Evolutionary conservation across 2,113 vertebrate species (phyloP).

Genomic region (Spea multiplicata): DNA sequence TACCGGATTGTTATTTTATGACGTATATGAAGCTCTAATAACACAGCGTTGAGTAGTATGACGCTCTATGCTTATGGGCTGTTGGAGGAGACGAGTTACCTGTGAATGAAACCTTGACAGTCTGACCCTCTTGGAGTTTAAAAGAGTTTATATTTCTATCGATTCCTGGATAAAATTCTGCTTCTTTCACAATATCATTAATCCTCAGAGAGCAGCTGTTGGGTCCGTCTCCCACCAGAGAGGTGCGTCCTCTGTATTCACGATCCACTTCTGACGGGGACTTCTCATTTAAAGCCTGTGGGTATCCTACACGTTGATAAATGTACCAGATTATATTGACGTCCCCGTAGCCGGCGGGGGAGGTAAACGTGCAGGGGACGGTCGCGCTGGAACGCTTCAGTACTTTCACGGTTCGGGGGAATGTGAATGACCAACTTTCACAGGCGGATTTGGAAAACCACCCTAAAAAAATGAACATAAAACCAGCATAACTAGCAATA

Average conservation of each 20-base stretch:
- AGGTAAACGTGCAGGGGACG: slow-evolving; percentile 16
- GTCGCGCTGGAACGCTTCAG: slow-evolving; percentile 23
- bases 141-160: slow-evolving; percentile 17
- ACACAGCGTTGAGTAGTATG: too few species aligned
- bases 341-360: not conserved
- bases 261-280: not conserved
- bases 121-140: not conserved
- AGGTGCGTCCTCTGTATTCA: slow-evolving; percentile 1
- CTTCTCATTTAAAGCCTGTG: not conserved
- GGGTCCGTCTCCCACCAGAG: not conserved
- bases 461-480: not conserved
- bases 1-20: not conserved
- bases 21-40: not conserved
- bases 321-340: slow-evolving; percentile 25
- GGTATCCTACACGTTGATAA: too few species aligned
- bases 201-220: slow-evolving; percentile 22
- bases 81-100: not conserved
- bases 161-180: slow-evolving; percentile 1
- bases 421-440: not conserved
- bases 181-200: not conserved
- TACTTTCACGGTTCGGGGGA: not conserved
- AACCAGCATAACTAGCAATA: not conserved
- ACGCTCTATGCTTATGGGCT: not conserved
- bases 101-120: not conserved
- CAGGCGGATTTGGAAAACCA: not conserved